These are phyloP conservation scores for Anguilla obscura DNA, from an alignment of 2,797 vertebrate genomes.

Conservation along the genomic window DNA sequence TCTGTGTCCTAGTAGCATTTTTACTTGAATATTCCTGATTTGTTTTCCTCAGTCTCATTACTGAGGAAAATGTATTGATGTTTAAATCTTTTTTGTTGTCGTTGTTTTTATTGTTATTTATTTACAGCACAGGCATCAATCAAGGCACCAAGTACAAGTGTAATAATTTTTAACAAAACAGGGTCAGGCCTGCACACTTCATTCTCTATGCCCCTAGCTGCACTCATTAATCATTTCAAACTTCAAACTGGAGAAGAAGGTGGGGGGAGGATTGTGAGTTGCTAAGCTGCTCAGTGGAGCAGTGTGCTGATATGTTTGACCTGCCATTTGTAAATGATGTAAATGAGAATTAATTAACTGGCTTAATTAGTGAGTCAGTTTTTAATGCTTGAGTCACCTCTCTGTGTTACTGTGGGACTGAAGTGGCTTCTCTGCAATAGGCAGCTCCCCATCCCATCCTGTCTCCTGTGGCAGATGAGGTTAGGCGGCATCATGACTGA, in stretches of 20 bases:
- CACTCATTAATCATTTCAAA: constrained; percentile 62
- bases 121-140: background rate
- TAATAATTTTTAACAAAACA: background rate
- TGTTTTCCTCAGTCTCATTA: constrained; percentile 26
- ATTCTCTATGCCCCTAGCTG: background rate
- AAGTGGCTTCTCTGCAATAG: constrained; percentile 4
- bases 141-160: background rate
- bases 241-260: constrained; percentile 50
- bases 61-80: constrained; percentile 32
- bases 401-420: constrained; percentile 26
- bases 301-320: constrained; percentile 53
- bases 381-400: constrained; percentile 38
- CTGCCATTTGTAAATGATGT: constrained; percentile 63
- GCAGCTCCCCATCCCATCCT: background rate
- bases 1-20: constrained; percentile 46
- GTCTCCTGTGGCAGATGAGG: background rate
- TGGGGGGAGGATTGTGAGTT: constrained; percentile 49
- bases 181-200: background rate
- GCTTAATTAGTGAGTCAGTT: constrained; percentile 60
- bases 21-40: constrained; percentile 44
- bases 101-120: background rate
- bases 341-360: constrained; percentile 69
- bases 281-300: constrained; percentile 49
- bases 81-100: constrained; percentile 30
- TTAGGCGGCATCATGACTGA: constrained; percentile 7